Evolutionary conservation across 2,797 vertebrate species (phyloP).

Genomic region (Phoxinus dragarum): DNA sequence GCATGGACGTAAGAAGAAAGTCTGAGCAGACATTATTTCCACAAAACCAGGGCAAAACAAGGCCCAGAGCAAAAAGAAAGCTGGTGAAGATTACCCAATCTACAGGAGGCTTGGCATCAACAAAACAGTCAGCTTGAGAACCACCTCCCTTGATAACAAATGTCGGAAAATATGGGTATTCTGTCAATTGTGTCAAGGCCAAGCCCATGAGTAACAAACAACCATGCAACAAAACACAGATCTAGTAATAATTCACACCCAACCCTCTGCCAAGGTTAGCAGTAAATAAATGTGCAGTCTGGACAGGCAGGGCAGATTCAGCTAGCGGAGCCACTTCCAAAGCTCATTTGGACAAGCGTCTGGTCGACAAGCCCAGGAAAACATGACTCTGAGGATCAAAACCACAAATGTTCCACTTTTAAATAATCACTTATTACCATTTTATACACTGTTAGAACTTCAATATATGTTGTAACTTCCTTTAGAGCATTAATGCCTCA

Average conservation of each 20-base stretch:
- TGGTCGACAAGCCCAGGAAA: conserved; percentile 4
- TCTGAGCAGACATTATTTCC: conserved; percentile 3
- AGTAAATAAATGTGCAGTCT: conserved; percentile 42
- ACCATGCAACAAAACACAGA: background rate
- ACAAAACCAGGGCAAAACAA: conserved; percentile 28
- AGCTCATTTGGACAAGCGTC: background rate
- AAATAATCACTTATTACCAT: background rate
- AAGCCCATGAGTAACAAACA: conserved; percentile 27
- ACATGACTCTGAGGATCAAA: conserved; percentile 5
- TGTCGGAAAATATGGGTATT: conserved; percentile 35
- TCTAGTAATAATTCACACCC: conserved; percentile 39
- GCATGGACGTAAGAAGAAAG: background rate
- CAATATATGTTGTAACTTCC: background rate
- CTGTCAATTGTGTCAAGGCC: conserved; percentile 33
- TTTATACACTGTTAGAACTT: conserved; percentile 7
- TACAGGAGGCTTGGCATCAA: conserved; percentile 28
- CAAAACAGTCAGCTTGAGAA: conserved; percentile 18
- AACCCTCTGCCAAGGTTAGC: conserved; percentile 34
- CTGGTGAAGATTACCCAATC: conserved; percentile 38
- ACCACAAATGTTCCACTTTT: background rate
- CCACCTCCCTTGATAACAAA: conserved; percentile 41
- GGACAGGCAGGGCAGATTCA: background rate
- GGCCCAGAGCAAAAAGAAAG: conserved; percentile 29
- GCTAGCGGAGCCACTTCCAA: conserved; percentile 1
- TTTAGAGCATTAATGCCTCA: background rate